Percentiles rank a stretch among this genome's conserved stretches.
These are phyloP conservation scores for Papilio protenor DNA, from an alignment of 2,888 invertebrate species.

Conservation along the genomic window DNA sequence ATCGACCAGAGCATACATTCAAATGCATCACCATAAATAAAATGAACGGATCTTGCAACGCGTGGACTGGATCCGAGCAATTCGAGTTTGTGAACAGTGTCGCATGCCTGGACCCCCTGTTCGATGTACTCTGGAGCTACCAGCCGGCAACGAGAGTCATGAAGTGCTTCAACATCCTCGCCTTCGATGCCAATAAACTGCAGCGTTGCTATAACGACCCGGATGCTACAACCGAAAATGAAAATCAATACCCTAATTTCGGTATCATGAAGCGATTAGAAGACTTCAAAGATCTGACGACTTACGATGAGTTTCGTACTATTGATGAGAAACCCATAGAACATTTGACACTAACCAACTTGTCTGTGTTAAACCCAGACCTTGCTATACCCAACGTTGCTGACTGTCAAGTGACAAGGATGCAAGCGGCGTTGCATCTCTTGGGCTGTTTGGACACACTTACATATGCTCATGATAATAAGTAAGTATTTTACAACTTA, in stretches of 20 bases:
- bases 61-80: conserved; percentile 93
- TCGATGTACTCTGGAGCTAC: conserved; percentile 97
- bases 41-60: conserved; percentile 93
- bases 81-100: conserved; percentile 92
- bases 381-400: conserved; percentile 90
- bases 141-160: conserved; percentile 86
- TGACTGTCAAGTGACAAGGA: conserved; percentile 89
- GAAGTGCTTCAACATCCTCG: conserved; percentile 92
- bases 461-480: conserved; percentile 90
- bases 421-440: conserved; percentile 95
- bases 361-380: conserved; percentile 91
- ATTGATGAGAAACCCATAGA: conserved; percentile 63
- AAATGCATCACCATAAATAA: conserved; percentile 96
- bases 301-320: conserved; percentile 65
- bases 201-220: conserved; percentile 71
- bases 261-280: conserved; percentile 75
- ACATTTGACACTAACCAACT: conserved; percentile 69
- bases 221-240: conserved; percentile 59
- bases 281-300: conserved; percentile 73
- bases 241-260: conserved; percentile 73
- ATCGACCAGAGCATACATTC: conserved; percentile 91
- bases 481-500: conserved; percentile 63
- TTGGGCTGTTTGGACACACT: conserved; percentile 95
- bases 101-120: conserved; percentile 94
- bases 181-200: conserved; percentile 86